Evolutionary conservation across 2,113 vertebrate genomes (phyloP).

Genomic region (Heloderma charlesbogerti): DNA sequence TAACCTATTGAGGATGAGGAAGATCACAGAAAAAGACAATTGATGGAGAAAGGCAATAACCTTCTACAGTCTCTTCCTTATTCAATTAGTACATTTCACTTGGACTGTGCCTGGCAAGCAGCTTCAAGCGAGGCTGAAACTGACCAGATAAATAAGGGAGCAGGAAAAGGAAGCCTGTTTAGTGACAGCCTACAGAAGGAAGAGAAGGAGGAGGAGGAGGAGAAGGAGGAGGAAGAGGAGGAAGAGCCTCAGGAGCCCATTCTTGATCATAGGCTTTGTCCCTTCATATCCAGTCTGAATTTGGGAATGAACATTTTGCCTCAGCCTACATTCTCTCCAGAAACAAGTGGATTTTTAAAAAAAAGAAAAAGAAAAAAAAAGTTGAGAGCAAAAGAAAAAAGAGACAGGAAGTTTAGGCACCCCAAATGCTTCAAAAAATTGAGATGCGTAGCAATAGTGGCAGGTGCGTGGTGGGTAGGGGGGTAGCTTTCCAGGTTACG

Average conservation of each 20-base stretch:
- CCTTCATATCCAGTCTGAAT: neutral
- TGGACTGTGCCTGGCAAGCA: slow-evolving; percentile 9
- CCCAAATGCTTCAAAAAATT: neutral
- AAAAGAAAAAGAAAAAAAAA: neutral
- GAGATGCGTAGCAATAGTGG: neutral
- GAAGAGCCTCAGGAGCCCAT: neutral
- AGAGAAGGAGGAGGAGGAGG: neutral
- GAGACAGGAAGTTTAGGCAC: too few species aligned
- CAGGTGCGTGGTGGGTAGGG: neutral
- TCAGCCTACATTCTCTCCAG: slow-evolving; percentile 26
- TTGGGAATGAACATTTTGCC: neutral
- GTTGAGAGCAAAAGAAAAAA: neutral
- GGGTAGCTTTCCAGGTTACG: neutral
- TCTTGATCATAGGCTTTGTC: neutral
- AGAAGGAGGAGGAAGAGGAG: neutral
- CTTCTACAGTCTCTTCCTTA: slow-evolving; percentile 45
- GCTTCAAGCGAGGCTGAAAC: slow-evolving; percentile 23
- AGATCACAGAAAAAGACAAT: slow-evolving; percentile 23
- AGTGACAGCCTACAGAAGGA: slow-evolving; percentile 8
- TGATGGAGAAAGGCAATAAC: slow-evolving; percentile 38
- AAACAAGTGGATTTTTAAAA: neutral
- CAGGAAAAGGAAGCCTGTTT: neutral
- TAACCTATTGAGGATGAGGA: slow-evolving; percentile 38
- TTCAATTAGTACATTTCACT: slow-evolving; percentile 53
- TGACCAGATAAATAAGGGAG: neutral